Conservation (phyloP, 2,888 invertebrate genomes). For the Rhamphomyia laevipes region DNA sequence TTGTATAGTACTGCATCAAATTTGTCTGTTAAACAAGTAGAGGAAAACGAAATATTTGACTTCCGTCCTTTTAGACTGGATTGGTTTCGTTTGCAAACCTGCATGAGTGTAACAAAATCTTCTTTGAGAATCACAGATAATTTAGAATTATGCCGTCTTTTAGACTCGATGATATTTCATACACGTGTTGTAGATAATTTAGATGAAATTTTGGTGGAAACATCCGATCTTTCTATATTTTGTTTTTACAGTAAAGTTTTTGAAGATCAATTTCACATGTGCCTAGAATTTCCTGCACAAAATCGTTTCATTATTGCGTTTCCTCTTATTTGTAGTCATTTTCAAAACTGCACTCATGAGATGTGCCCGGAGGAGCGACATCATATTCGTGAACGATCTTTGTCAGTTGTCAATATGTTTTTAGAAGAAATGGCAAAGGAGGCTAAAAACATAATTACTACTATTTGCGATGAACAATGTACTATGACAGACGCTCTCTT, state of each 20-base stretch:
- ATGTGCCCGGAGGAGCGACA: conserved; percentile 97
- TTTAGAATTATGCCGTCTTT: conserved; percentile 73
- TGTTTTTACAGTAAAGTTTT: conserved; percentile 96
- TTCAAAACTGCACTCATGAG: conserved; percentile 95
- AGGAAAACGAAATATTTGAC: conserved; percentile 91
- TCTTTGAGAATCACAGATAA: conserved; percentile 69
- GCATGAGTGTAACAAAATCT: conserved; percentile 75
- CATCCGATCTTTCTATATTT: conserved; percentile 93
- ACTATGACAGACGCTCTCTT: conserved; percentile 89
- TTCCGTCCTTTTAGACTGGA: conserved; percentile 90
- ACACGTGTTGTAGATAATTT: conserved; percentile 96
- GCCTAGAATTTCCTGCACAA: conserved; percentile 96
- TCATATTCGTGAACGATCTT: conserved; percentile 87
- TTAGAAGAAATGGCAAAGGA: conserved; percentile 99
- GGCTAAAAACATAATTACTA: conserved; percentile 95
- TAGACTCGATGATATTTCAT: conserved; percentile 94
- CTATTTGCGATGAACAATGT: conserved; percentile 97
- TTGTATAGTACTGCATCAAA: conserved; percentile 79
- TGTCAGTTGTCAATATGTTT: conserved; percentile 94
- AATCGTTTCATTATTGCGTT: conserved; percentile 96
- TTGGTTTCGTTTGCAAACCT: conserved; percentile 95
- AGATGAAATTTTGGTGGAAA: conserved; percentile 92
- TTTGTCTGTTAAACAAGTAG: conserved; percentile 87
- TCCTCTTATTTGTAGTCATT: conserved; percentile 95
- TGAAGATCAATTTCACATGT: conserved; percentile 97